These are phyloP conservation scores for Drosophila orena DNA, from an alignment of 1,140 invertebrate species.

Conservation along the genomic window DNA sequence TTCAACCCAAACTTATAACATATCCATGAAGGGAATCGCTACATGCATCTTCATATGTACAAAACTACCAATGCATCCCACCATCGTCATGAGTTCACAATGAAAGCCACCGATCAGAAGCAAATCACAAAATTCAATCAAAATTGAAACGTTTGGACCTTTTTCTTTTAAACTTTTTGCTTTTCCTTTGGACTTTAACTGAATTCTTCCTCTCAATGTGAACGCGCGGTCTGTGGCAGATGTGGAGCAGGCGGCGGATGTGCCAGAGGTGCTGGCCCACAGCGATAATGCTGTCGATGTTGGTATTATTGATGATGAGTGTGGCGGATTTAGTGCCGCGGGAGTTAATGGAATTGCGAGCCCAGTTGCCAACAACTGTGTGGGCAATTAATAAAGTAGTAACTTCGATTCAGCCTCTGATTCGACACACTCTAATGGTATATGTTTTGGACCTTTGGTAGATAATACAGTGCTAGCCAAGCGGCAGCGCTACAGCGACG, in stretches of 20 bases:
- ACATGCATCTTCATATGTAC: constrained; percentile 34
- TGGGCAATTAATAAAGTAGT: constrained; percentile 42
- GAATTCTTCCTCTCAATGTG: constrained; percentile 39
- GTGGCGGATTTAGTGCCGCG: constrained; percentile 40
- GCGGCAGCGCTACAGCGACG: constrained; percentile 67
- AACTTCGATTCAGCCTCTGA: constrained; percentile 9
- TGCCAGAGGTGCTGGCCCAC: constrained; percentile 48
- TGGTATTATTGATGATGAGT: constrained; percentile 55
- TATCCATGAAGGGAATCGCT: neutral
- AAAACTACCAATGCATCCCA: constrained; percentile 15
- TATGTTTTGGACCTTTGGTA: constrained; percentile 4
- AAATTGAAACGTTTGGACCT: constrained; percentile 58
- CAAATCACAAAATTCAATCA: constrained; percentile 45
- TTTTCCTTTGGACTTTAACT: constrained; percentile 46
- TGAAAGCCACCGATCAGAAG: constrained; percentile 14
- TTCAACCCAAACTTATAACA: neutral
- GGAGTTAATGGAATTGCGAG: constrained; percentile 47
- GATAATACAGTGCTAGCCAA: constrained; percentile 56
- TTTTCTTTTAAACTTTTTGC: constrained; percentile 60
- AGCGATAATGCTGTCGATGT: constrained; percentile 57
- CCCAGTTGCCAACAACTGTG: constrained; percentile 58
- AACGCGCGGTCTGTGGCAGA: constrained; percentile 45
- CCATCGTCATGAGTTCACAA: constrained; percentile 54
- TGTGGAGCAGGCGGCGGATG: constrained; percentile 73
- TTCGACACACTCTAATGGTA: constrained; percentile 21